A percentile compares a stretch with the other conserved stretches of the same genome.
These are phyloP conservation scores for Molanna angustata DNA, from an alignment of 2,888 invertebrate genomes.

Conservation along the genomic window DNA sequence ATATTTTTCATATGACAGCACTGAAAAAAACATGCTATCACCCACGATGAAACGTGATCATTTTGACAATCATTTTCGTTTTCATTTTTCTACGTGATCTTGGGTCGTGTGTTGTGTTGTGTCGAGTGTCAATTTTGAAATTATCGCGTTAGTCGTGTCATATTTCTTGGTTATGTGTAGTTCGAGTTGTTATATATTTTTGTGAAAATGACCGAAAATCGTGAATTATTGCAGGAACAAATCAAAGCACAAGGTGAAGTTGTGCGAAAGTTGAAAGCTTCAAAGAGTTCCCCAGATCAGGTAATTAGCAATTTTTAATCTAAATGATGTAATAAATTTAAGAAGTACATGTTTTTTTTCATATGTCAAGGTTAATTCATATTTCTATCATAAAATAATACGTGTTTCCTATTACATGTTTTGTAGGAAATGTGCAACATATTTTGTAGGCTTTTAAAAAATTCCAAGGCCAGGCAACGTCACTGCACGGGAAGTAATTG, in stretches of 20 bases:
- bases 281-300: conserved; percentile 75
- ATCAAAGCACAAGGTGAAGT: conserved; percentile 76
- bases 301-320: conserved; percentile 47
- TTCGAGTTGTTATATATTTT: too few relatives aligned
- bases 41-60: too few relatives aligned
- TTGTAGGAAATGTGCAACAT: background rate
- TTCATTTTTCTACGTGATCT: too few relatives aligned
- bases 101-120: too few relatives aligned
- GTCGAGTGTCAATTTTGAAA: too few relatives aligned
- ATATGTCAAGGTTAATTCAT: too few relatives aligned
- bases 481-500: conserved; percentile 3
- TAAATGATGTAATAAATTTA: conserved; percentile 27
- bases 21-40: too few relatives aligned
- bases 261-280: conserved; percentile 76
- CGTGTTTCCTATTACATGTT: too few relatives aligned
- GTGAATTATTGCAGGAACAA: conserved; percentile 54
- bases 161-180: conserved; percentile 10
- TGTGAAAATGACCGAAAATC: conserved; percentile 45
- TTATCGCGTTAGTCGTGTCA: background rate
- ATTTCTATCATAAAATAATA: too few relatives aligned
- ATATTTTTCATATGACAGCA: too few relatives aligned
- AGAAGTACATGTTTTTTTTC: too few relatives aligned
- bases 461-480: conserved; percentile 21
- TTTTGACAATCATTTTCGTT: too few relatives aligned
- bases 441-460: conserved; percentile 14